Evolutionary conservation across 2,888 invertebrate species (phyloP), one percentile per base, ranked within the genome.

Genomic region (Orthosia cruda): DNA sequence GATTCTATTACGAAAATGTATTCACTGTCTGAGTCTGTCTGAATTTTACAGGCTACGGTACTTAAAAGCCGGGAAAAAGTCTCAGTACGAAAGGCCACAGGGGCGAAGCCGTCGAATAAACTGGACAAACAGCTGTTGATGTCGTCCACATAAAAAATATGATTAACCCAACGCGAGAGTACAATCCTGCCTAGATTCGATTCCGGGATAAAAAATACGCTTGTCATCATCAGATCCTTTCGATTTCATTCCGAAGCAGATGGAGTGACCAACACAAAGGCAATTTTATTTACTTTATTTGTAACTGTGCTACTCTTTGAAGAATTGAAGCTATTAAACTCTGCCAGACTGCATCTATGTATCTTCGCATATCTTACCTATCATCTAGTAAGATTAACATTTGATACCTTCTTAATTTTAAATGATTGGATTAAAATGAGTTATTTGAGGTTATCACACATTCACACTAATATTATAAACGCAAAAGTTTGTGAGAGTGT

Each of bases 151-250:
- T 32, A 62, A 62, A 65, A 66, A 75, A 55, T 18, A 47, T 68
- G 23, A 68, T 69, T 63, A 62, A 71, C 49, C 18, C n/a, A 49
- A 18, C 32, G 57, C 2, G 50, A 50, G 59, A 20, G n/a, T 13
- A 68, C 59, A 54, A 59, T 66, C 69, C 74, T 26, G 57, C 1
- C 15, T 66, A 81, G 58, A 69, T 74, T 69, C 18, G 58, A 61
- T 72, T 40, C 40, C 20, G 23, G 78, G 52, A 67, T 67, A 84
- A 81, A 81, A 81, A 81, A 84, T 57, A 40, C 18, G 84, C 84
- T 70, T 26, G 80, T 81, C 81, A 84, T 74, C 16, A 47, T 57
- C 18, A 45, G 18, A 58, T 66, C 63, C 81, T 81, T 81, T 81
- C 81, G 74, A n/a, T 81, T 81, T 81, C 80, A 65, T 52, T 68